phyloP scores from a whole-genome alignment of 2,113 vertebrate species.

The Colistium nudipinnis region DNA sequence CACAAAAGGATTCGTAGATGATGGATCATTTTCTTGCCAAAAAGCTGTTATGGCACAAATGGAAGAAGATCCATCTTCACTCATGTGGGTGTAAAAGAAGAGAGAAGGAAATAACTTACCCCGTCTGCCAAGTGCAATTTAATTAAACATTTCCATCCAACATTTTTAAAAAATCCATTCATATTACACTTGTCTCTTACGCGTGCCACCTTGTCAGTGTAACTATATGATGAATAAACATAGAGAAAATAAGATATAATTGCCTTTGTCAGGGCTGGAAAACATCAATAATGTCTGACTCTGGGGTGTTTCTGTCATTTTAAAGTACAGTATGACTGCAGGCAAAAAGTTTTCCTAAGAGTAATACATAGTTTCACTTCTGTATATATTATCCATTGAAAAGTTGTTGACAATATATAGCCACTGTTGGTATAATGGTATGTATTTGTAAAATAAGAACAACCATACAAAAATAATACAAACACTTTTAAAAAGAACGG shows the following conservation, averaged over 20 bases:
- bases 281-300: not conserved
- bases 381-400: not conserved
- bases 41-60: conserved; percentile 23
- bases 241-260: not conserved
- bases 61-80: conserved; percentile 29
- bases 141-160: not conserved
- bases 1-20: conserved; percentile 42
- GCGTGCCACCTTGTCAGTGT: conserved; percentile 24
- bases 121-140: not conserved
- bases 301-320: not conserved
- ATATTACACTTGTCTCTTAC: conserved; percentile 15
- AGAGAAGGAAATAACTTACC: conserved; percentile 28
- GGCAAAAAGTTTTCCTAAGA: not conserved
- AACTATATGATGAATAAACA: conserved; percentile 19
- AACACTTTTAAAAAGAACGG: too few species aligned
- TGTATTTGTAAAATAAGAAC: conserved; percentile 8
- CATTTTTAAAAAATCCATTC: conserved; percentile 19
- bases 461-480: too few species aligned
- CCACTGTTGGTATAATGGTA: not conserved
- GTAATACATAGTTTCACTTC: not conserved
- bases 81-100: conserved; percentile 26
- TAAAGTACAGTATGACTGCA: not conserved
- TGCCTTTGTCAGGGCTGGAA: not conserved
- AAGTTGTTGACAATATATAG: not conserved
- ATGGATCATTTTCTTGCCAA: conserved; percentile 50